Evolutionary conservation across 1,140 invertebrate species (phyloP).

Genomic region (Brachionus rotundiformis): DNA sequence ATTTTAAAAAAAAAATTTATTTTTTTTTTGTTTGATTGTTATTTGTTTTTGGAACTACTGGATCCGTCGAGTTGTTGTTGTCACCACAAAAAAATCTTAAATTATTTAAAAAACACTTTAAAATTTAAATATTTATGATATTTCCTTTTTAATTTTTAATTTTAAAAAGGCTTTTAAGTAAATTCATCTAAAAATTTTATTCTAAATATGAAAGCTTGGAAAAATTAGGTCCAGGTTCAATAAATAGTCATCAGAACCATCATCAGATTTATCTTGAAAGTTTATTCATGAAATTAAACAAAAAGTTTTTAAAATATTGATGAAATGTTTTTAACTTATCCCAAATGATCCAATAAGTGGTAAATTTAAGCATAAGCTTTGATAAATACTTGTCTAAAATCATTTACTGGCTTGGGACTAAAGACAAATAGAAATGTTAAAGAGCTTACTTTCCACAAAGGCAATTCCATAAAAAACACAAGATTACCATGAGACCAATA

Average conservation of each 20-base stretch:
- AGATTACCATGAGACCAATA: constrained; percentile 24
- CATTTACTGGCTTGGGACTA: background rate
- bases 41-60: background rate
- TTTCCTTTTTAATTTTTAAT: background rate
- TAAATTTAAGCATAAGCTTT: background rate
- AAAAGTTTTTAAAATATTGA: no score
- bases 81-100: constrained; percentile 46
- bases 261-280: no score
- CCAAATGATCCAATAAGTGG: background rate
- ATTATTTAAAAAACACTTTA: background rate
- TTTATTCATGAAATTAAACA: no score
- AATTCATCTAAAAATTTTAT: no score
- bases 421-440: background rate
- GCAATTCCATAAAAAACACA: constrained; percentile 40
- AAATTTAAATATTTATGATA: background rate
- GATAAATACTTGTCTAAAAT: background rate
- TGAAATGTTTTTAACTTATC: background rate
- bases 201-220: no score
- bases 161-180: no score
- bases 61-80: background rate
- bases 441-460: constrained; percentile 31
- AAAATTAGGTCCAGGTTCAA: no score
- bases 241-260: no score
- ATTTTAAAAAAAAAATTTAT: no score
- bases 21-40: constrained; percentile 1